phyloP scores from a whole-genome alignment of 2,113 vertebrate genomes.

The Ptyas mucosa region DNA sequence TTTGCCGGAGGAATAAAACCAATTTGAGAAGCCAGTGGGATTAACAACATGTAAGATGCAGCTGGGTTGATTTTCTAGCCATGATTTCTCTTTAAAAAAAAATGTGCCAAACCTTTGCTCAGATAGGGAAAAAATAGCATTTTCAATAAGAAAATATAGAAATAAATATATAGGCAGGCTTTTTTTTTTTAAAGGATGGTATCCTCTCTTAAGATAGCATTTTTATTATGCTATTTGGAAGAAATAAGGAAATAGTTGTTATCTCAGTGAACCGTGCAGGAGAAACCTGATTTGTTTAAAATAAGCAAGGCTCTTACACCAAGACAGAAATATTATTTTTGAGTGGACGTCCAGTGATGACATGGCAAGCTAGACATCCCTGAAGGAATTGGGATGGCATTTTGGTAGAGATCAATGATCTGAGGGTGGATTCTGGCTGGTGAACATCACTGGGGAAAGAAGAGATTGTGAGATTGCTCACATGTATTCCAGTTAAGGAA shows the following conservation, averaged over 20 bases:
- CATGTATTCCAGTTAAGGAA: neutral
- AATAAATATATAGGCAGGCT: neutral
- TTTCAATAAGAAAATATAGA: neutral
- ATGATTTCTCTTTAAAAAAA: neutral
- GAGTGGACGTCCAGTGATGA: neutral
- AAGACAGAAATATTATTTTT: rapidly evolving
- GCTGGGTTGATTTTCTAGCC: neutral
- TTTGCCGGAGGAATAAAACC: neutral
- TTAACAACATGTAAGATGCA: neutral
- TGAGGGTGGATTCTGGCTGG: neutral
- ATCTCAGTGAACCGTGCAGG: neutral
- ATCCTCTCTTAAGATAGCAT: neutral
- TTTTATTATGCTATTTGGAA: rapidly evolving
- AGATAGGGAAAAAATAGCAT: neutral
- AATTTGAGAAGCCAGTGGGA: neutral
- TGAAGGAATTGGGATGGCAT: neutral
- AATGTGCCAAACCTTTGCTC: neutral
- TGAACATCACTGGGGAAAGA: neutral
- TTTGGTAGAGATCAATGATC: neutral
- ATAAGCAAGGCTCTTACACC: neutral
- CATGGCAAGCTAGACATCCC: neutral
- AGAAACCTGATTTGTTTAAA: neutral
- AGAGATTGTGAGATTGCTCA: neutral
- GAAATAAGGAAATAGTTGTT: neutral
- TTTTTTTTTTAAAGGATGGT: neutral